Percentiles rank a stretch among this genome's conserved stretches.
Evolutionary conservation across 2,888 invertebrate species (phyloP).

Genomic region (Scotopteryx bipunctaria): DNA sequence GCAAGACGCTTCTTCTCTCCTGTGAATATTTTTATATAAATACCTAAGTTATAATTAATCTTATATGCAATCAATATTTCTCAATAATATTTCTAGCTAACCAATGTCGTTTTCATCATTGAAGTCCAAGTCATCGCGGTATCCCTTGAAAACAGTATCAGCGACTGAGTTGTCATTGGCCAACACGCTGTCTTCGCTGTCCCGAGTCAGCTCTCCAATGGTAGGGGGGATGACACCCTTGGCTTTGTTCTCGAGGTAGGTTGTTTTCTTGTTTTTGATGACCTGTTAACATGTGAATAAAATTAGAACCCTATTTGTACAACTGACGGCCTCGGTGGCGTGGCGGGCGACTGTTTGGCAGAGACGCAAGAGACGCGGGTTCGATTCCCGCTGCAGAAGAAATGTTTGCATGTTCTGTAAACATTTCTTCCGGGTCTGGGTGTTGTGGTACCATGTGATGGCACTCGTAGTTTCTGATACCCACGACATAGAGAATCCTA

Average conservation of each 20-base stretch:
- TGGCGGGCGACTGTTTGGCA: too few relatives aligned
- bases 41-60: too few relatives aligned
- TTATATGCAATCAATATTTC: not conserved
- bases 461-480: too few relatives aligned
- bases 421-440: too few relatives aligned
- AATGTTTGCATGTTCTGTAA: too few relatives aligned
- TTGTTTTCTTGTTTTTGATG: conserved; percentile 84
- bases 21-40: conserved; percentile 39
- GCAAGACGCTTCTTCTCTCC: conserved; percentile 92
- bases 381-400: too few relatives aligned
- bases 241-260: conserved; percentile 76
- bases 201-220: conserved; percentile 60
- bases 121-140: conserved; percentile 90
- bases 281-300: conserved; percentile 54
- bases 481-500: too few relatives aligned
- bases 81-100: conserved; percentile 33
- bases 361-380: too few relatives aligned
- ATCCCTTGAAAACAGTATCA: conserved; percentile 84
- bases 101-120: conserved; percentile 92
- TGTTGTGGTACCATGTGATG: too few relatives aligned
- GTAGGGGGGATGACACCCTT: conserved; percentile 72
- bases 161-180: conserved; percentile 64
- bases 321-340: too few relatives aligned
- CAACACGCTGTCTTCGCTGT: conserved; percentile 58
- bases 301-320: too few relatives aligned